Base-by-base conservation (phyloP, 2,888 invertebrate genomes). In the Notodonta dromedarius region DNA sequence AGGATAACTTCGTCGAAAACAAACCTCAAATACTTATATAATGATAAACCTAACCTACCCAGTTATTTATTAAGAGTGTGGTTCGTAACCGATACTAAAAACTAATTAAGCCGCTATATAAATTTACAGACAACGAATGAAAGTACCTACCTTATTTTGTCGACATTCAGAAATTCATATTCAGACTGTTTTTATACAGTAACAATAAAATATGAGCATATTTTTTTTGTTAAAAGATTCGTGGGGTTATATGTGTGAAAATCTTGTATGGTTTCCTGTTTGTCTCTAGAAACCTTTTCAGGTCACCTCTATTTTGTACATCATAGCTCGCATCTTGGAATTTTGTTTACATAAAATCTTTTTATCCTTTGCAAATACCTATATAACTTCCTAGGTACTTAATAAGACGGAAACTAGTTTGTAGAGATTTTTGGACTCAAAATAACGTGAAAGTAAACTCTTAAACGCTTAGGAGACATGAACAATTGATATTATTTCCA, bases 51-150 rank as follows among this genome's bases (percentile, higher is more conserved):
- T n/a, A n/a, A 42, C 11, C 12, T 42, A 42, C 11, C 12, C 42
- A 42, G 62, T 64, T 48, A 64, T 69, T 57, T 62, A 66, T 66
- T 59, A 71, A 62, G 63, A 66, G 66, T 71, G 63, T 68, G 65
- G 48, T 5, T n/a, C 48, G n/a, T 48, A 48, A 68, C 61, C 60
- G 58, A 71, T 68, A 48, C 53, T 58, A 58, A 63, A 71, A 64
- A 64, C 62, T 71, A 68, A 71, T 71, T 68, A 64, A 58, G 52
- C 53, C 16, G 61, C 59, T 53, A 56, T 69, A 24, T 24, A 24
- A 2, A 69, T 62, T 62, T 51, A 58, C 48, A 58, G 60, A 39
- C 59, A 9, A 35, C 46, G 39, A 50, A 9, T 60, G 57, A 59
- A 71, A 63, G 58, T 54, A 32, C 4, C 4, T n/a, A 51, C 32